Evolutionary conservation across 64 coral and sea anemone genomes (phyloP).

Genomic region (Actinia equina): DNA sequence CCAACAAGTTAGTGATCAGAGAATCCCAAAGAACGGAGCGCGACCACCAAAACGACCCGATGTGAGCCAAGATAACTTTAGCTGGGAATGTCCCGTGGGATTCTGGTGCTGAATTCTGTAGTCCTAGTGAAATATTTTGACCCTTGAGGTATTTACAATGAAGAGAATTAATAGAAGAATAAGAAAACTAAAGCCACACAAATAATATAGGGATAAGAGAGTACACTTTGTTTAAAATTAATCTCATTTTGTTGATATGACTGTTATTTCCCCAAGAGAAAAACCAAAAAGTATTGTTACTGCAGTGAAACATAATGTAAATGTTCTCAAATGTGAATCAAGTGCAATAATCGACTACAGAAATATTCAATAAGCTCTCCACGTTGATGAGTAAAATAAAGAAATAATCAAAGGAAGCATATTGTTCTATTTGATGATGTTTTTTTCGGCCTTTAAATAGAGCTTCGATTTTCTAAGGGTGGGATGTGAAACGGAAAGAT

Average conservation of each 20-base stretch:
- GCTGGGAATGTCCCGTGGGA: constrained; percentile 16
- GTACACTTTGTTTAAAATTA: neutral
- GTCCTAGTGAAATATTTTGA: neutral
- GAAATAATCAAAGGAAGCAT: neutral
- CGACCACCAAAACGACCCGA: neutral
- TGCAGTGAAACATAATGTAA: neutral
- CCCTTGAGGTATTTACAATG: neutral
- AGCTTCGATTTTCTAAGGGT: no score
- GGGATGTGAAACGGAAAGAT: no score
- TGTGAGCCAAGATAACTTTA: neutral
- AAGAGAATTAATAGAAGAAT: neutral
- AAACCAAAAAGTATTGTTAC: neutral
- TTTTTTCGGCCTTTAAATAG: no score
- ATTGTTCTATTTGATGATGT: neutral
- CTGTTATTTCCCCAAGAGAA: neutral
- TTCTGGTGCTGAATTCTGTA: constrained; percentile 15
- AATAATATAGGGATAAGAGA: neutral
- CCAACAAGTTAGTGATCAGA: constrained; percentile 1
- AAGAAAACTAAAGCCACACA: neutral
- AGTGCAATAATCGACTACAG: neutral
- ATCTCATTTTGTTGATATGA: neutral
- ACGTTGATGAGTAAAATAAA: neutral
- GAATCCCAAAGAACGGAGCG: constrained; percentile 3
- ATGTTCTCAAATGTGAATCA: neutral
- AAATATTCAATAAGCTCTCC: neutral